These are phyloP conservation scores for Conger conger DNA, from an alignment of 2,113 vertebrate genomes.

Conservation along the genomic window DNA sequence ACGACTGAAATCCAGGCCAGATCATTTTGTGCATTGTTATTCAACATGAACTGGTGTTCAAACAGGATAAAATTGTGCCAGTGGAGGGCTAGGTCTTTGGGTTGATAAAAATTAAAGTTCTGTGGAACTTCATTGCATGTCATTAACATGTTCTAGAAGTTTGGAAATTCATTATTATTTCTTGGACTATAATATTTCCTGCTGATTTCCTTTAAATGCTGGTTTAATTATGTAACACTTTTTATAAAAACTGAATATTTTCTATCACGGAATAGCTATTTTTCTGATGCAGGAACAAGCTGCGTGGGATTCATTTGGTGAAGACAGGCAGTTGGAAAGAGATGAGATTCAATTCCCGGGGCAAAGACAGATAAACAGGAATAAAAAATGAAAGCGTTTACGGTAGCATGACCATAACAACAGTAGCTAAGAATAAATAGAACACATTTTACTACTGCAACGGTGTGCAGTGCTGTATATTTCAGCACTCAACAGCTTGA, in stretches of 20 bases:
- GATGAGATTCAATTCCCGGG: conserved; percentile 30
- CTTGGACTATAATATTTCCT: no score
- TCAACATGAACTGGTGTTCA: no score
- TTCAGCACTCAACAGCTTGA: not conserved
- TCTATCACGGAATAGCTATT: not conserved
- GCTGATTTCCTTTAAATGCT: not conserved
- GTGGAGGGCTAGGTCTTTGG: no score
- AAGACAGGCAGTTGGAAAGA: conserved; percentile 27
- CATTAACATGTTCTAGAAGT: no score
- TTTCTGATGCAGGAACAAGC: not conserved
- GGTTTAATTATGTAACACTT: not conserved
- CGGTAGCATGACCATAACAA: conserved; percentile 34
- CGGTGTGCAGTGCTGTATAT: no score
- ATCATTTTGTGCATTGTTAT: no score
- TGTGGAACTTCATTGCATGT: no score
- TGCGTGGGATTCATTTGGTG: conserved; percentile 22
- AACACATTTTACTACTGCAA: conserved; percentile 41
- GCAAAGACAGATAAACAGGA: conserved; percentile 49
- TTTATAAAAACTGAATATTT: not conserved
- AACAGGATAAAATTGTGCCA: no score
- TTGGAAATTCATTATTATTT: no score
- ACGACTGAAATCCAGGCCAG: no score
- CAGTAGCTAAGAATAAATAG: not conserved
- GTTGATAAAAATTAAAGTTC: no score
- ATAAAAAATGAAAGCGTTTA: conserved; percentile 41